Evolutionary conservation across 2,888 invertebrate species (phyloP), one percentile per base, ranked within the genome.

Genomic region (Hypsopygia costalis): DNA sequence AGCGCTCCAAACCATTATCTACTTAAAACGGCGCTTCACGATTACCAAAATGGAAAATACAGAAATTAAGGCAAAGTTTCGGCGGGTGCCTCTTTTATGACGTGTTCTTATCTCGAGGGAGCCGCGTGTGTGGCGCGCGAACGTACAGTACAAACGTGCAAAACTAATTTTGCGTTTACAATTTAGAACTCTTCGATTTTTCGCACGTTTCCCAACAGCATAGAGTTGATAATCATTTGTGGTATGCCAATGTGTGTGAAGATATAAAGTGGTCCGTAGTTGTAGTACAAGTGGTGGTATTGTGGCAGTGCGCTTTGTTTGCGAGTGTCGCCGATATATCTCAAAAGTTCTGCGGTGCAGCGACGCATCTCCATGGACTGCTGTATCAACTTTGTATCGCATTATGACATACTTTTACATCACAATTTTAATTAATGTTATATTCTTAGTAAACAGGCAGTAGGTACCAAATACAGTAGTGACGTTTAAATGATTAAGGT

Each of bases 291-390:
- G 72, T 68, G 71, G 64, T 72, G 73, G 75, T 73, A 78, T 82
- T 83, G 81, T 81, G 70, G 71, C 61, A 62, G 64, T 62, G 63
- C 58, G 75, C 80, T 81, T 83, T 85, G 83, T 85, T 78, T 77
- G 80, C 68, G 64, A 74, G 65, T 74, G 81, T 76, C 81, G 69
- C 79, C 75, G 82, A 86, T 85, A 86, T 85, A 85, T 82, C 77
- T 79, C 67, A 63, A 80, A 83, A 86, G 70, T 83, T 83, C 61
- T 67, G 70, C 77, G 59, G 60, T 71, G 70, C 74, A 69, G 63
- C 69, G 67, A 70, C 70, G 70, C 74, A 71, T 69, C 68, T 61
- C 67, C 52, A 43, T 49, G 47, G 48, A 45, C 51, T 48, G 46
- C 51, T 58, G 56, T 58, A 39, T 39, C 39, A 33, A 39, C 39